Percentiles rank a stretch among this genome's conserved stretches.
Evolutionary conservation across 2,113 vertebrate genomes (phyloP).

Genomic region (Numida meleagris): DNA sequence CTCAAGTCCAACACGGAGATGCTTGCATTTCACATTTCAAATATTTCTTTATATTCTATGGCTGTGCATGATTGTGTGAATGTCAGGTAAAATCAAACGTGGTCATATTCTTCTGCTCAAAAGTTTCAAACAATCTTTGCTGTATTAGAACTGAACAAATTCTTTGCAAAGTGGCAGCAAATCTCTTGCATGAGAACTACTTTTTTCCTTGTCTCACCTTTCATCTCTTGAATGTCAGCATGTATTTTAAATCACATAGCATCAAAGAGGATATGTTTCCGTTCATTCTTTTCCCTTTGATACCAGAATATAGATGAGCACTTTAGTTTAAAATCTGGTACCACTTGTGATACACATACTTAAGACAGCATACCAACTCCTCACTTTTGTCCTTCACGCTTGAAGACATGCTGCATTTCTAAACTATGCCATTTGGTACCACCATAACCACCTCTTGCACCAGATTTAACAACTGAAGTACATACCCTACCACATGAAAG

Average conservation of each 20-base stretch:
- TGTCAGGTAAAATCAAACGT: not conserved
- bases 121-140: not conserved
- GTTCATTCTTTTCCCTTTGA: constrained; percentile 4
- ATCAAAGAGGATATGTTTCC: not conserved
- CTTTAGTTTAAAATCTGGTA: constrained; percentile 2
- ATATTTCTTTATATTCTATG: rapidly evolving
- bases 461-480: not conserved
- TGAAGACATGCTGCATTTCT: not conserved
- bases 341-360: not conserved
- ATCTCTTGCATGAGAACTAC: not conserved
- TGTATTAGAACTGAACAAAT: not conserved
- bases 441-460: not conserved
- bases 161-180: not conserved
- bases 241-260: not conserved
- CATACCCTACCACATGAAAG: not conserved
- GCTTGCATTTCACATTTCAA: not conserved
- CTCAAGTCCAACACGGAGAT: not conserved
- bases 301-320: not conserved
- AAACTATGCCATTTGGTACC: not conserved
- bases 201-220: not conserved
- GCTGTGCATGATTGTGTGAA: not conserved
- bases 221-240: constrained; percentile 17
- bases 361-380: not conserved
- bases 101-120: not conserved
- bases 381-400: not conserved